Conservation (phyloP, 2,888 invertebrate genomes). For the Lithophane ornitopus region DNA sequence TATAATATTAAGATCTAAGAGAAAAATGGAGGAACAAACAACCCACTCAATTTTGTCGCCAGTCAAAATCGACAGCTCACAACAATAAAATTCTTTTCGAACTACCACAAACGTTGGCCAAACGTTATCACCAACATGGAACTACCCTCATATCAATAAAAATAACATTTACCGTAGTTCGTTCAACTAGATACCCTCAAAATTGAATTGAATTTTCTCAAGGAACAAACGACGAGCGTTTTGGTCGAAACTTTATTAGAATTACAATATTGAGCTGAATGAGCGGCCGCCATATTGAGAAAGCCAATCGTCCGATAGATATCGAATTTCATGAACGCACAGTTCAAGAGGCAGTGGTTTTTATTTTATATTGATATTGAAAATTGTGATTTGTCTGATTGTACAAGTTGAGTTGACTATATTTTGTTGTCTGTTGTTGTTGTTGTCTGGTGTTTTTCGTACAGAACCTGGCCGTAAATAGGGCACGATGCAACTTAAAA, state of each 20-base stretch:
- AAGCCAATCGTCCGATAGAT: conserved; percentile 63
- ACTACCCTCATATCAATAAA: conserved; percentile 42
- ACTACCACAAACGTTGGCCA: conserved; percentile 14
- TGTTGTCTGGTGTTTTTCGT: too few species aligned
- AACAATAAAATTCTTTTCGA: neutral
- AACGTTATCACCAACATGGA: conserved; percentile 29
- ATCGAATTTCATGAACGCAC: conserved; percentile 51
- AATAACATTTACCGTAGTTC: conserved; percentile 36
- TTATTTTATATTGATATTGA: conserved; percentile 34
- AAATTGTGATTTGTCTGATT: conserved; percentile 10
- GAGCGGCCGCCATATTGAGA: conserved; percentile 65
- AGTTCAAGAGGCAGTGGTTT: conserved; percentile 15
- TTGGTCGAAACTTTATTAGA: conserved; percentile 64
- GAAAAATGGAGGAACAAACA: neutral
- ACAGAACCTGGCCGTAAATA: neutral
- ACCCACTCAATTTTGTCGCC: neutral
- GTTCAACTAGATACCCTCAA: conserved; percentile 44
- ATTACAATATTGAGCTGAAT: conserved; percentile 67
- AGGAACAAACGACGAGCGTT: conserved; percentile 53
- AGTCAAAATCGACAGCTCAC: neutral
- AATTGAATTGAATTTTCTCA: conserved; percentile 61
- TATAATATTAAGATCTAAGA: too few species aligned
- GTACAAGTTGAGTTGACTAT: neutral
- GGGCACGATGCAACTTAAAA: neutral
- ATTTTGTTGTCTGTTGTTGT: too few species aligned